Conservation (phyloP, 2,113 vertebrate genomes). For the Cheilinus undulatus region DNA sequence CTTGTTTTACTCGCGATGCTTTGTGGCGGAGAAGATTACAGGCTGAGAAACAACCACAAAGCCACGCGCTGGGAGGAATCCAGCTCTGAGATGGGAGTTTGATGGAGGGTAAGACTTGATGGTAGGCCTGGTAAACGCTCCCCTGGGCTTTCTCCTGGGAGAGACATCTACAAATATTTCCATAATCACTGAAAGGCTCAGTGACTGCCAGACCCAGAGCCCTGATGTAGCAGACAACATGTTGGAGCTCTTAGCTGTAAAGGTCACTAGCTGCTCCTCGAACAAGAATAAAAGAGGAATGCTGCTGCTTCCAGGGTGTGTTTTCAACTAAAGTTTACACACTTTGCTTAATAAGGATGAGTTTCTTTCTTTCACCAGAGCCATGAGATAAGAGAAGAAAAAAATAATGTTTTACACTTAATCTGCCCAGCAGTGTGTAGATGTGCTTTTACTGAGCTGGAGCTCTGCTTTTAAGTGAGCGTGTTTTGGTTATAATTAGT, state of each 20-base stretch:
- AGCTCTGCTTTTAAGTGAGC: conserved; percentile 34
- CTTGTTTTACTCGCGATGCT: conserved; percentile 35
- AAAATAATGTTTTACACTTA: conserved; percentile 1
- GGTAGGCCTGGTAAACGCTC: conserved; percentile 53
- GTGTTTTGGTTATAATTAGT: conserved; percentile 26
- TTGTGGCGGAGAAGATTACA: conserved; percentile 48
- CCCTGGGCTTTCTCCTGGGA: conserved; percentile 49
- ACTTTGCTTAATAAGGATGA: conserved; percentile 50
- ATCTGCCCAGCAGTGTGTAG: conserved; percentile 13
- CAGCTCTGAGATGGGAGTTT: conserved; percentile 32
- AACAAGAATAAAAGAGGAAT: conserved; percentile 62
- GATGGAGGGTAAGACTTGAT: conserved; percentile 32
- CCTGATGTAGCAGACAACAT: conserved; percentile 64
- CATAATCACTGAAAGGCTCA: conserved; percentile 63
- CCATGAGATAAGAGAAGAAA: conserved; percentile 1
- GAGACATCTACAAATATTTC: conserved; percentile 70
- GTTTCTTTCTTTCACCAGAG: conserved; percentile 19
- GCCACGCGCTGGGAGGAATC: conserved; percentile 26
- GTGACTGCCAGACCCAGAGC: conserved; percentile 54
- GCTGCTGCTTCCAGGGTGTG: conserved; percentile 64
- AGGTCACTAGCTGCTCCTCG: conserved; percentile 72
- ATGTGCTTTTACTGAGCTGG: conserved; percentile 30
- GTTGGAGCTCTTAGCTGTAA: conserved; percentile 74
- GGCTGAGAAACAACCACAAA: conserved; percentile 39
- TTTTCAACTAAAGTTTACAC: conserved; percentile 39